phyloP scores from a whole-genome alignment of 1,140 invertebrate species.

The Platyscapa corneri region DNA sequence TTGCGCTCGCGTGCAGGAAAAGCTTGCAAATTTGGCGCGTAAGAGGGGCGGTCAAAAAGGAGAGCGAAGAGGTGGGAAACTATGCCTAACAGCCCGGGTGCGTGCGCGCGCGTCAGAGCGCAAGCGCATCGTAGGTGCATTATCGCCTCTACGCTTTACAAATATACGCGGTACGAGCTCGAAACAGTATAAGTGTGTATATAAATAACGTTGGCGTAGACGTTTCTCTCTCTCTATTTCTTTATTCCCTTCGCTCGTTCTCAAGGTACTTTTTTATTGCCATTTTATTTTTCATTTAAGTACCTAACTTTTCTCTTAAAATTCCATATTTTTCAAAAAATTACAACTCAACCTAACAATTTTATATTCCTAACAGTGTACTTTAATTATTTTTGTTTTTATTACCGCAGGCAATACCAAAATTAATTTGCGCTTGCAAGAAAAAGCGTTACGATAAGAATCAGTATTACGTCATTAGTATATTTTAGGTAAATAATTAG shows the following conservation, averaged over 20 bases:
- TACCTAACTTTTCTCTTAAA: neutral
- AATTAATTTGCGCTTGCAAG: neutral
- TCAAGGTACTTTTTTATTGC: conserved; percentile 23
- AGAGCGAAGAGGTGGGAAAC: neutral
- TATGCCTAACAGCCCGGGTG: conserved; percentile 54
- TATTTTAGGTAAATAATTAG: neutral
- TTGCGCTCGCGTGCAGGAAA: neutral
- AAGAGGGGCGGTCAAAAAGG: neutral
- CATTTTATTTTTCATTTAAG: conserved; percentile 36
- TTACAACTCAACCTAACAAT: neutral
- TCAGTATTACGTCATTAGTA: neutral
- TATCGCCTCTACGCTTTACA: conserved; percentile 48
- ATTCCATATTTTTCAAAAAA: neutral
- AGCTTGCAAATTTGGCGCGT: neutral
- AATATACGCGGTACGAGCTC: neutral
- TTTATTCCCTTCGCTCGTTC: conserved; percentile 49
- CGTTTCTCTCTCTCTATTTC: conserved; percentile 35
- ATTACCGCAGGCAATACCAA: neutral
- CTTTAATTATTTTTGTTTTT: neutral
- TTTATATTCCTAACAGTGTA: neutral
- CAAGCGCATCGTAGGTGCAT: conserved; percentile 51
- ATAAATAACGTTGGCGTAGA: conserved; percentile 46
- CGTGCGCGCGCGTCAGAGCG: conserved; percentile 37
- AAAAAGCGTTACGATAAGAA: neutral
- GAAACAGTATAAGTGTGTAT: conserved; percentile 3